Percentiles rank a stretch among this genome's conserved stretches.
phyloP scores from a whole-genome alignment of 2,113 vertebrate genomes.

The Holacanthus passer region DNA sequence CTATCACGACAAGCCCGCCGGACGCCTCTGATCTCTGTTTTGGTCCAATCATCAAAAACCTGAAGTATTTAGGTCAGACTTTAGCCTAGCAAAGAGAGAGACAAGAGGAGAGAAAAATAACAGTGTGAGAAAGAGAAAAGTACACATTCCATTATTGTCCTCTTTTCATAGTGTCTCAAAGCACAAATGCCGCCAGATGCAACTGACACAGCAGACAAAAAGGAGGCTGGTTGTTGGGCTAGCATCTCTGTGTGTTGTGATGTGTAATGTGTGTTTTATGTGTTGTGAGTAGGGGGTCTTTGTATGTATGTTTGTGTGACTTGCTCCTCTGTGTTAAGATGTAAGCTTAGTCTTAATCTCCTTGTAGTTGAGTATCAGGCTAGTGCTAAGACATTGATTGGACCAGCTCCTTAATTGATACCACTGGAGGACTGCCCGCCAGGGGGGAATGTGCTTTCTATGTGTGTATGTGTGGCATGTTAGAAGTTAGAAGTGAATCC shows the following conservation, averaged over 20 bases:
- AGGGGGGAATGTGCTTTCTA: conserved; percentile 42
- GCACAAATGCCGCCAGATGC: conserved; percentile 53
- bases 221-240: conserved; percentile 36
- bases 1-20: conserved; percentile 52
- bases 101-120: conserved; percentile 59
- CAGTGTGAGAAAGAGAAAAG: conserved; percentile 55
- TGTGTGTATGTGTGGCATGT: conserved; percentile 43
- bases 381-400: conserved; percentile 78
- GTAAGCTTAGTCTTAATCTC: conserved; percentile 77
- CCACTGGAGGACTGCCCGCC: conserved; percentile 63
- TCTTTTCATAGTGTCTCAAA: conserved; percentile 52
- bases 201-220: conserved; percentile 37
- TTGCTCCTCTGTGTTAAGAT: conserved; percentile 66
- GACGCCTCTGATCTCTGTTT: conserved; percentile 75
- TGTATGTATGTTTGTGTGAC: conserved; percentile 51
- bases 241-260: conserved; percentile 54
- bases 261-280: conserved; percentile 55
- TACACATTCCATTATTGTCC: conserved; percentile 60
- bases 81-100: conserved; percentile 61
- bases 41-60: conserved; percentile 73
- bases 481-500: conserved; percentile 67
- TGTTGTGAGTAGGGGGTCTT: conserved; percentile 47
- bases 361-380: conserved; percentile 76
- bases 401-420: conserved; percentile 78
- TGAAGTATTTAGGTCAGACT: conserved; percentile 79